Base-by-base conservation (phyloP, 2,888 invertebrate species). In the Tenthredo amoena region DNA sequence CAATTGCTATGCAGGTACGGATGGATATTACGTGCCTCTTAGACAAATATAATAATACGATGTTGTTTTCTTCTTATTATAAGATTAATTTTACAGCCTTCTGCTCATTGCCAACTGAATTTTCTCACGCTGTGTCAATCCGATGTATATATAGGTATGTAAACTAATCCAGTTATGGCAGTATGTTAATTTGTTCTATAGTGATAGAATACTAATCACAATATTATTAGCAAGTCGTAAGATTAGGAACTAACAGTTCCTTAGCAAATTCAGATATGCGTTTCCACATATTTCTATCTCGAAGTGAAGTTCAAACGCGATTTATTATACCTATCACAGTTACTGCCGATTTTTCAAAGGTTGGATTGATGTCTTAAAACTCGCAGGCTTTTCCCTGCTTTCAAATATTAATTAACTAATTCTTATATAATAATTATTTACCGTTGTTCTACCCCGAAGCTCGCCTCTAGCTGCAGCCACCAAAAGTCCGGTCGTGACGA, bases 401-500 rank as follows among this genome's bases (percentile, higher is more conserved):
- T 47, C 47, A 12, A 47, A 47, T 15, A 15, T 47, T 55, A n/a
- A 6, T 10, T n/a, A 7, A 55, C 2, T 26, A 26, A 55, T n/a
- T 7, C n/a, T 55, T n/a, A 1, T n/a, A n/a, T 68, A 34, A 65
- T 65, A 81, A 65, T 37, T 85, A 87, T 89, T 92, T 91, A 94
- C 94, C 90, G 93, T 95, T 88, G 96, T 94, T 87, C 95, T 94
- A 7, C 95, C 95, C 50, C 94, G 94, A 62, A 97, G 94, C 93
- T 97, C 97, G 40, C 96, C 96, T 88, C 95, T 94, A 5, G 96
- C 92, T 37, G 96, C 95, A 21, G 95, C 96, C 87, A 97, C 91
- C 84, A 97, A 94, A 87, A 97, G 94, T 31, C 96, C 96, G 86
- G 95, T 94, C 12, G 96, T 96, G 89, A 97, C 96, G 88, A 97